These are phyloP conservation scores for Plodia interpunctella DNA, from an alignment of 1,140 invertebrate species.

Conservation along the genomic window DNA sequence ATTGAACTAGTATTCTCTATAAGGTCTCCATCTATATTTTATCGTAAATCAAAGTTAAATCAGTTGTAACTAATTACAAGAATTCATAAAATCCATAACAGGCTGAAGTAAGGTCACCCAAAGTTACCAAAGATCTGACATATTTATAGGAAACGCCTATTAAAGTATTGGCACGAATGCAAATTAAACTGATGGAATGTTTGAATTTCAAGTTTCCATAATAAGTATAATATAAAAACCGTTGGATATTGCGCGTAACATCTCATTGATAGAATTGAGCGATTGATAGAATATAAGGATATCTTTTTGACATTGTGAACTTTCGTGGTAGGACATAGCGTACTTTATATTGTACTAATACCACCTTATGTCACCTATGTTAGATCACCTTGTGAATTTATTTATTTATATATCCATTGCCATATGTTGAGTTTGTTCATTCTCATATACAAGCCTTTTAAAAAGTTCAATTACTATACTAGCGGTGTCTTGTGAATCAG, in stretches of 20 bases:
- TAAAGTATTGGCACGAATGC: not conserved
- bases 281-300: not conserved
- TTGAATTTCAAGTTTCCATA: conserved; percentile 13
- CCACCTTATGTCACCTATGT: too few species aligned
- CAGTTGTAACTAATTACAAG: not conserved
- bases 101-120: not conserved
- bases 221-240: conserved; percentile 16
- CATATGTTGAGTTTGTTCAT: too few species aligned
- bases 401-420: too few species aligned
- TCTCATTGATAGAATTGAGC: not conserved
- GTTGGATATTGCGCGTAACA: conserved; percentile 4
- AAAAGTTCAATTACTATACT: too few species aligned
- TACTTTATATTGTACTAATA: too few species aligned
- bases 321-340: too few species aligned
- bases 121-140: not conserved
- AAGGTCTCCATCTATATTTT: not conserved
- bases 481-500: too few species aligned
- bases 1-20: not conserved
- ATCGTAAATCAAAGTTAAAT: conserved; percentile 1
- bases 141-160: not conserved
- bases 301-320: too few species aligned
- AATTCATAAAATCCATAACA: not conserved
- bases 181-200: not conserved
- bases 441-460: too few species aligned
- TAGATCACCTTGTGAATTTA: too few species aligned